These are phyloP conservation scores for Neomorphus geoffroyi DNA, from an alignment of 2,797 vertebrate species.

Conservation along the genomic window DNA sequence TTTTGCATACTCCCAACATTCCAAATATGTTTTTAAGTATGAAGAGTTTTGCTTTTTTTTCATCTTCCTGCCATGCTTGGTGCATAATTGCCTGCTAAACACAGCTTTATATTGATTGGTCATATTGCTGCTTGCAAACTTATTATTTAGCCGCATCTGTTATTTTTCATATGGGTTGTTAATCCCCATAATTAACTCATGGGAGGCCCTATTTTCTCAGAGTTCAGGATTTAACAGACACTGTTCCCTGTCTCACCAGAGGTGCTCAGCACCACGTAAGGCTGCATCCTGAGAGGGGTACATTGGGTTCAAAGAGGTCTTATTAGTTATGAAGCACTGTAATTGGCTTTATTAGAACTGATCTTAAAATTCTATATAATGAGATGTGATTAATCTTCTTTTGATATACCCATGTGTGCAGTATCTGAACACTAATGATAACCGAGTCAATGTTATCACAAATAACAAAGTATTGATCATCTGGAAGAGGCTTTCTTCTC, in stretches of 20 bases:
- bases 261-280: neutral
- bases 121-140: conserved; percentile 19
- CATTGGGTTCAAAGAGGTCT: neutral
- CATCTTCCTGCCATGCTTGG: conserved; percentile 17
- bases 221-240: neutral
- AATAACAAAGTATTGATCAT: neutral
- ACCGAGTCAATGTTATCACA: neutral
- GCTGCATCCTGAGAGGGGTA: neutral
- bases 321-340: neutral
- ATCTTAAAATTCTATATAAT: neutral
- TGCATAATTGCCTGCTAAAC: neutral
- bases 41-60: neutral
- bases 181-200: conserved; percentile 6
- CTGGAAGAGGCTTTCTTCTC: neutral
- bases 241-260: neutral
- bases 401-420: neutral
- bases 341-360: neutral
- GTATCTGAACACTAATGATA: neutral
- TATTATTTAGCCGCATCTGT: conserved; percentile 33
- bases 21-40: neutral
- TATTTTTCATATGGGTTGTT: neutral
- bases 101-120: conserved; percentile 3
- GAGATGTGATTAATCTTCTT: neutral
- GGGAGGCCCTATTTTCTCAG: neutral
- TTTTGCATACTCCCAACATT: neutral